These are phyloP conservation scores for Thereuonema tuberculata DNA, from an alignment of 1,140 invertebrate species.

Conservation along the genomic window DNA sequence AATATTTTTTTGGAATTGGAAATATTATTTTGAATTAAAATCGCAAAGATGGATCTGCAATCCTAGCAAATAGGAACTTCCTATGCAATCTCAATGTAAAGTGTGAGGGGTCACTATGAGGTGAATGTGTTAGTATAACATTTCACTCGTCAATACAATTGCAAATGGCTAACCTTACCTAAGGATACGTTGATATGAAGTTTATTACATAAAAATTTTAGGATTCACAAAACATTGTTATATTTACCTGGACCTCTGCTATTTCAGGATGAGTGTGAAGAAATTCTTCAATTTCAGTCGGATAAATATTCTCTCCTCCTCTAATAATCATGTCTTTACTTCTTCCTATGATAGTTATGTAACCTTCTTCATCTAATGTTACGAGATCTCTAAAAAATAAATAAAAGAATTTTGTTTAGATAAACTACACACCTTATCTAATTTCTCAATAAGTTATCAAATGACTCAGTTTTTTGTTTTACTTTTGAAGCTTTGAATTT, in stretches of 20 bases:
- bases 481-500: too few relatives aligned
- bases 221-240: constrained; percentile 12
- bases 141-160: neutral
- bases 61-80: too few relatives aligned
- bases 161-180: neutral
- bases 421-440: neutral
- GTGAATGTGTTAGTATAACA: constrained; percentile 8
- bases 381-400: constrained; percentile 53
- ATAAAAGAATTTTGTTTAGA: neutral
- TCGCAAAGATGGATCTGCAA: too few relatives aligned
- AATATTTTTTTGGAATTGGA: too few relatives aligned
- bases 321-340: constrained; percentile 81
- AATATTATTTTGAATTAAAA: too few relatives aligned
- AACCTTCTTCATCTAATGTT: constrained; percentile 56
- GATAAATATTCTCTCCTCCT: constrained; percentile 84
- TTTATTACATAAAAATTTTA: constrained; percentile 7
- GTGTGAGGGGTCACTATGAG: too few relatives aligned
- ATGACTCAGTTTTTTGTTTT: too few relatives aligned
- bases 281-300: constrained; percentile 73
- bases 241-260: constrained; percentile 57
- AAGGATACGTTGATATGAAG: neutral
- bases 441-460: neutral
- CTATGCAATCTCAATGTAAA: too few relatives aligned
- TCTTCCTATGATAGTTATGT: constrained; percentile 62
- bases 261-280: constrained; percentile 59